Conservation (phyloP, 2,113 vertebrate species). For the Patagioenas fasciata region DNA sequence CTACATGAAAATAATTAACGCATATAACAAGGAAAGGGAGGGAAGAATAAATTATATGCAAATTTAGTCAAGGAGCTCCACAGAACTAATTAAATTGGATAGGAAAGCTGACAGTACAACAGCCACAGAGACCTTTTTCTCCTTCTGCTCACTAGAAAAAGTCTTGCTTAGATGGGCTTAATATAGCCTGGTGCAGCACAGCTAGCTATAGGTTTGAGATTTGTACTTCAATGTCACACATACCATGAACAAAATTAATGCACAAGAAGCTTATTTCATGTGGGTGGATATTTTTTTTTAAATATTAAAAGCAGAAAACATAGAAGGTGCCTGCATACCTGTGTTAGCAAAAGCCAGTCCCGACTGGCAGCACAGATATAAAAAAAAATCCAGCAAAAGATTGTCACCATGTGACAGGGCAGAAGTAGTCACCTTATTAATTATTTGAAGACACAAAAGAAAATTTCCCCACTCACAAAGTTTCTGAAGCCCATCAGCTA, state of each 20-base stretch:
- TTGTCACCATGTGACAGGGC: background rate
- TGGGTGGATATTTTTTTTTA: background rate
- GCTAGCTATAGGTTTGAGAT: background rate
- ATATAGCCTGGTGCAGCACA: background rate
- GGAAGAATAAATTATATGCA: conserved; percentile 52
- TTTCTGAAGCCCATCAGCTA: background rate
- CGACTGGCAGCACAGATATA: background rate
- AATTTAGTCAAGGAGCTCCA: conserved; percentile 50
- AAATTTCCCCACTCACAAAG: background rate
- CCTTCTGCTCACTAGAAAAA: background rate
- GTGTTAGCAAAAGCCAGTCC: background rate
- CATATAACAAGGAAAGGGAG: conserved; percentile 40
- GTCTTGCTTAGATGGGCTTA: background rate
- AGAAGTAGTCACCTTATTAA: background rate
- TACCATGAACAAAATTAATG: background rate
- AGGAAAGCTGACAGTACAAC: conserved; percentile 28
- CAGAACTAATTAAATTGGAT: conserved; percentile 59
- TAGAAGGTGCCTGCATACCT: background rate
- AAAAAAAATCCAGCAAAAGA: background rate
- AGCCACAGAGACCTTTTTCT: background rate
- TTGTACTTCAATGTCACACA: background rate
- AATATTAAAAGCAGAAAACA: background rate
- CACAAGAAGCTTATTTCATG: background rate
- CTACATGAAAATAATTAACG: conserved; percentile 25
- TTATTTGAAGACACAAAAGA: background rate